Conservation (phyloP, 1,140 invertebrate species). For the Neelides sp. region DNA sequence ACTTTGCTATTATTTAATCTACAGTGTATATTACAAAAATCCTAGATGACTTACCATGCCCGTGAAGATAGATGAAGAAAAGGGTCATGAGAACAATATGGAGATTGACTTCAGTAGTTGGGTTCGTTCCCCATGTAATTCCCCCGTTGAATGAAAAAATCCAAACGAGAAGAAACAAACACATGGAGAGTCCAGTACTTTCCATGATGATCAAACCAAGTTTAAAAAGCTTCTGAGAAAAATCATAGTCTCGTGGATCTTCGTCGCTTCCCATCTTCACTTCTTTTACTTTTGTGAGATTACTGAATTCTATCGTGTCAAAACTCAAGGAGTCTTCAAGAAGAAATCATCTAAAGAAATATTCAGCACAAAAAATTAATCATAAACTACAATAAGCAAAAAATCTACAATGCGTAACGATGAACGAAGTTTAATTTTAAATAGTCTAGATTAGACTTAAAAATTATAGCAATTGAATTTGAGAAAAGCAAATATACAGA, state of each 20-base stretch:
- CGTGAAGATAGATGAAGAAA: conserved; percentile 27
- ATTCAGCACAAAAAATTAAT: too few species aligned
- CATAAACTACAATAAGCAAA: too few species aligned
- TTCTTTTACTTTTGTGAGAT: not conserved
- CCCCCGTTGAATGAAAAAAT: conserved; percentile 14
- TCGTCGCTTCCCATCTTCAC: conserved; percentile 25
- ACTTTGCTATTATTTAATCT: too few species aligned
- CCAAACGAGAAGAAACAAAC: conserved; percentile 20
- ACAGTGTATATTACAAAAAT: too few species aligned
- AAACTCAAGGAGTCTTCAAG: too few species aligned
- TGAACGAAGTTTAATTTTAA: too few species aligned
- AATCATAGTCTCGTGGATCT: conserved; percentile 29
- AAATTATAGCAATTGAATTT: too few species aligned
- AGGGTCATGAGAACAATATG: conserved; percentile 27
- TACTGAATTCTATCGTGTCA: too few species aligned
- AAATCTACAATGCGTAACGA: too few species aligned
- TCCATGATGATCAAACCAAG: conserved; percentile 9
- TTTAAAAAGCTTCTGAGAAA: conserved; percentile 16
- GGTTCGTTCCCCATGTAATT: conserved; percentile 2
- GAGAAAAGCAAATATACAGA: too few species aligned
- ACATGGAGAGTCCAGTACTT: conserved; percentile 13
- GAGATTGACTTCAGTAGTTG: conserved; percentile 16
- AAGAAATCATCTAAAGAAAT: too few species aligned
- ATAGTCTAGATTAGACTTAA: too few species aligned
- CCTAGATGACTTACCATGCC: conserved; percentile 27